Base-by-base conservation (phyloP, 2,888 invertebrate genomes). In the Adelognathus sp. region DNA sequence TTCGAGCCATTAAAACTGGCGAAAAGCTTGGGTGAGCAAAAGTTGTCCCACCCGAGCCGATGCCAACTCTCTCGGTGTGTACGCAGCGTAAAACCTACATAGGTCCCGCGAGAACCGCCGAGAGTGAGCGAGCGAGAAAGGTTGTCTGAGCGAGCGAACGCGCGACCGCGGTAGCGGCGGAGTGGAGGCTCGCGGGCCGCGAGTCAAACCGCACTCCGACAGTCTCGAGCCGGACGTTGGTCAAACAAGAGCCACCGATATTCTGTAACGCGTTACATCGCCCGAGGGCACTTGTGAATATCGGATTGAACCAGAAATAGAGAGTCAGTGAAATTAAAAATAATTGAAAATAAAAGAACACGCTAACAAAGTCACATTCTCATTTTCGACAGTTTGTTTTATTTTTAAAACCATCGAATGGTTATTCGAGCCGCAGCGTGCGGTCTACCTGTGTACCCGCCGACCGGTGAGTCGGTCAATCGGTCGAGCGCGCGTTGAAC, bases 141-240 rank as follows among this genome's bases (percentile, higher is more conserved):
- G 18, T 14, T 29, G 14, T 18, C 11, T 36, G 50, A 36, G 66
- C 16, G 74, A 70, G 60, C 11, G 52, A 54, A 16, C 46, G 50
- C 50, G 33, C 50, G 44, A 33, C 52, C 50, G 50, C 61, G 54
- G 69, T 11, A 58, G 54, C 52, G 24, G 21, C 61, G 63, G 60
- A 74, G 66, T 67, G 60, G 67, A 75, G 60, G 75, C 69, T 67
- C 75, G 61, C 54, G 71, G 11, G 21, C 11, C n/a, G 71, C 36
- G 67, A 67, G 60, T 41, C 67, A 58, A 73, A 50, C 74, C 66
- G 61, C 66, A 54, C 18, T 66, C 72, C 36, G 60, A 66, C 79
- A 82, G 82, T 82, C 80, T 79, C 76, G 79, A 75, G 81, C 82
- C 79, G 82, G 81, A 82, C 82, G 79, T 81, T 82, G 82, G 81